Evolutionary conservation across 2,888 invertebrate genomes (phyloP).

Genomic region (Anodontia alba): DNA sequence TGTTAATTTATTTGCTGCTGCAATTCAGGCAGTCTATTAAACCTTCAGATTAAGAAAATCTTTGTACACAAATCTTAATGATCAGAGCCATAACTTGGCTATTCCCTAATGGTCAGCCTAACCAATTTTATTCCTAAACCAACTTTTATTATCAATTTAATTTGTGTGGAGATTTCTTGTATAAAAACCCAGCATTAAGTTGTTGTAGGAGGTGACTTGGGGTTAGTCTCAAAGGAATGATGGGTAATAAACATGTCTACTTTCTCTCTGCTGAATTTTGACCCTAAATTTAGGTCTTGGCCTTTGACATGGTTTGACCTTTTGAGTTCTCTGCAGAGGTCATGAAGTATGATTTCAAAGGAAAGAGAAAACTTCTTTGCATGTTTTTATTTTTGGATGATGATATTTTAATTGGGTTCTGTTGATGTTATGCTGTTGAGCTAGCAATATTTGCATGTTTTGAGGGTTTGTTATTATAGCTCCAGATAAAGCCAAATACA

Average conservation of each 20-base stretch:
- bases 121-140: constrained; percentile 18
- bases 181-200: constrained; percentile 33
- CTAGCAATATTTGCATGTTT: too few species aligned
- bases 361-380: constrained; percentile 6
- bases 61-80: constrained; percentile 10
- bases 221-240: constrained; percentile 60
- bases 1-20: background rate
- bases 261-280: constrained; percentile 57
- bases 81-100: background rate
- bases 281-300: constrained; percentile 55
- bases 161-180: constrained; percentile 56
- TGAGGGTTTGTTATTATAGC: too few species aligned
- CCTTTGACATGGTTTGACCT: constrained; percentile 35
- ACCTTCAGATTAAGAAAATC: constrained; percentile 7
- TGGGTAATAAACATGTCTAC: constrained; percentile 58
- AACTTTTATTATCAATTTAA: constrained; percentile 54
- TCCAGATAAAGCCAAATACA: too few species aligned
- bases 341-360: background rate
- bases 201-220: constrained; percentile 40
- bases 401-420: background rate
- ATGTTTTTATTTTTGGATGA: background rate
- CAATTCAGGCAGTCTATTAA: constrained; percentile 7
- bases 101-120: constrained; percentile 2
- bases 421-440: too few species aligned
- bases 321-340: constrained; percentile 12